Base-by-base conservation (phyloP, 2,888 invertebrate species). In the Philonicus albiceps region DNA sequence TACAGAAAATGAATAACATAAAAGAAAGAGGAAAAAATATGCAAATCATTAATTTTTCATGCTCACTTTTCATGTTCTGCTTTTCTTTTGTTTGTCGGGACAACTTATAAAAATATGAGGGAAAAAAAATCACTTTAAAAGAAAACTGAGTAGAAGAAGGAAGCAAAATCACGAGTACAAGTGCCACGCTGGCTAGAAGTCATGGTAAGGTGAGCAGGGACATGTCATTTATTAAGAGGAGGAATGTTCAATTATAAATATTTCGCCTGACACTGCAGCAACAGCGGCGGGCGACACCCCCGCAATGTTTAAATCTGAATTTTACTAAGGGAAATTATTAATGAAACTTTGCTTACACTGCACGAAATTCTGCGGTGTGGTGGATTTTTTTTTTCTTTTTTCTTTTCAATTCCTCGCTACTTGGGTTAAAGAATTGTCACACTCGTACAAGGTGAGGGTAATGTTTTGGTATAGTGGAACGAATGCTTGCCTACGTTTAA, bases 31-130 rank as follows among this genome's bases (percentile, higher is more conserved):
- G 81, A 81, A 81, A 81, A 81, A 81, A 81, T 81, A 83, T 83
- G 83, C 83, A 83, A 83, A 83, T 83, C 83, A 83, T 83, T 83
- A 83, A 83, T 83, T 83, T 83, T 83, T 37, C 64, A 83, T 64
- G 83, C 64, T 83, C 83, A 83, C 83, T 64, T 37, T 83, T 83
- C 34, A 64, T 83, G 34, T 55, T 83, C 83, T 55, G 34, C 53
- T 81, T 55, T 55, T 81, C 80, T 80, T 80, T 80, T 80, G 76
- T 76, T 76, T 76, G 76, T 31, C 34, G 40, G 76, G 76, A 40
- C 76, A 76, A 40, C 76, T 76, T 76, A 76, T 76, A 76, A 76
- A 76, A 40, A 76, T 64, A 64, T 64, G 64, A n/a, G 5, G 31
- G 40, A 43, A 43, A 64, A 55, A 64, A 55, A 55, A 55, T n/a